Base-by-base conservation (phyloP, 2,113 vertebrate genomes). In the Lophura nycthemera region DNA sequence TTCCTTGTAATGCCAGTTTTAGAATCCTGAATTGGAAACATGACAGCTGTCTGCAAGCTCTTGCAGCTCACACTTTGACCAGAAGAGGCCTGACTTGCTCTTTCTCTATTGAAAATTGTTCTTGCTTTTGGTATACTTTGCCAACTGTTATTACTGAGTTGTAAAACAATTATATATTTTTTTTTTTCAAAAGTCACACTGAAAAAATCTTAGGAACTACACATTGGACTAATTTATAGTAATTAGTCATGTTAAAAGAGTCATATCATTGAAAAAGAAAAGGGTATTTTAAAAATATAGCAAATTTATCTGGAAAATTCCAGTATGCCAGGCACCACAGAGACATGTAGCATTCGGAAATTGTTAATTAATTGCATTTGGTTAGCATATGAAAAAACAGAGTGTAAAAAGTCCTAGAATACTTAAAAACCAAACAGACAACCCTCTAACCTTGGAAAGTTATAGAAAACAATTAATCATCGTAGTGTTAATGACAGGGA, bases 11-110 rank as follows among this genome's bases (percentile, higher is more conserved):
- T 25, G 40, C 22, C 40, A 5, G 1, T 72, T 91, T 66, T 67
- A 76, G 59, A 54, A 61, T 66, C 21, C 25, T 48, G 72, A 15
- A 29, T 5, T 73, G 42, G 50, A 71, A 36, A 21, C 57, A 50
- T 73, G 30, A n/a, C 81, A 48, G 30, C 40, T 87, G 40, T 29
- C 48, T 83, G 43, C 67, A 54, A 60, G 40, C 69, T 69, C 89
- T 80, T 96, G 95, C 92, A 96, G 60, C 89, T 92, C 92, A 76
- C 74, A 9, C n/a, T 94, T 69, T 93, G 78, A 60, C 94, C 95
- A 96, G 91, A 87, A 96, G 95, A 93, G 83, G 96, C 91, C 95
- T 60, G 71, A 91, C 94, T 95, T 96, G 70, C 74, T 84, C 92
- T 94, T 93, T 92, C 61, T 15, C 11, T 73, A 2, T 8, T 82